Base-by-base conservation (phyloP, 1,140 invertebrate species). In the Leptinotarsa undecemlineata region DNA sequence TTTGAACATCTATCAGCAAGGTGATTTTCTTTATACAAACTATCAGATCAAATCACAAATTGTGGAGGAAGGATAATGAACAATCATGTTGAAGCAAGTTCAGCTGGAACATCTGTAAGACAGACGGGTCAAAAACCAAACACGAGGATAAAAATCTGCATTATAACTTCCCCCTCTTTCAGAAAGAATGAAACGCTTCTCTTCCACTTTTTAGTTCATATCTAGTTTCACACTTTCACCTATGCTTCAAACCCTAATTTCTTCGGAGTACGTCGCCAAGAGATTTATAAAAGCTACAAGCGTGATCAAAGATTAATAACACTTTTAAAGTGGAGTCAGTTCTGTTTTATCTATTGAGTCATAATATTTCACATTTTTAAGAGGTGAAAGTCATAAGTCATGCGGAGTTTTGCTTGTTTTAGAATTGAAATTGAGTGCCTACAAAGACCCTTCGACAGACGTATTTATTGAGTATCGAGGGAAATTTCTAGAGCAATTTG, bases 311-410 rank as follows among this genome's bases (percentile, higher is more conserved):
- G 68, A 69, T 69, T 69, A 69, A 69, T 69, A 48, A 69, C 68
- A 48, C 68, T 69, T 48, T 69, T 69, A 69, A 69, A 69, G 68
- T 48, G 48, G n/a, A 69, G 26, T 69, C 68, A 57, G 42, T 47
- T 42, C 48, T 69, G 48, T 69, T 69, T 69, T 48, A 48, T 69
- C 68, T 47, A 69, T 69, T 48, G 68, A 69, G 33, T 69, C 68
- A 42, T 69, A 69, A 48, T 69, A 69, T 69, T 69, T 69, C 48
- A 69, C 68, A 51, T 69, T 69, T 69, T 48, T n/a, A 48, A 69
- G n/a, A 48, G 33, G 68, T 48, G 68, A 20, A 64, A 69, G 33
- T 51, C 33, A 42, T 69, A 51, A 69, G 14, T 69, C 68, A 48
- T 48, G 68, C 0, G 20, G 42, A 15, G 63, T 64, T 64, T 21